Base-by-base conservation (phyloP, 2,113 vertebrate species). In the Triplophysa tibetana region DNA sequence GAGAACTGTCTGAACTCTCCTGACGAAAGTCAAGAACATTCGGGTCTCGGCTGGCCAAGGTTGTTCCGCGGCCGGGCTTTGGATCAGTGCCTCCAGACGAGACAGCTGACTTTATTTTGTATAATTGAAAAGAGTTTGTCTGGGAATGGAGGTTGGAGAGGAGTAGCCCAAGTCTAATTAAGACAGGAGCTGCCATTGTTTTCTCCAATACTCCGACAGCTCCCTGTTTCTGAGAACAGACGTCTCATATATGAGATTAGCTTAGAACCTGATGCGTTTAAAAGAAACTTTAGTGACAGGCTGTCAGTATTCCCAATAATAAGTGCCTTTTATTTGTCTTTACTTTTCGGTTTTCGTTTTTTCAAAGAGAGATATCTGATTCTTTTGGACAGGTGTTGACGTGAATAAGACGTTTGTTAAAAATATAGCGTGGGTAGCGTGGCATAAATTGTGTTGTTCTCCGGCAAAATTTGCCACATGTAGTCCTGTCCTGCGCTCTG, bases 81-180 rank as follows among this genome's bases (percentile, higher is more conserved):
- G 67, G 77, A 70, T 82, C 43, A 41, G 26, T 62, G 64, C 77
- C 80, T 82, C 48, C 52, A 14, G 78, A 58, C n/a, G 26, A 82
- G 73, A 72, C 54, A 58, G 26, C 56, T 64, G 70, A 74, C 79
- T 79, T 64, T 62, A 79, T 74, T 58, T 58, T 16, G 33, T 50
- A 38, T 79, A 74, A 81, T 73, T 85, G 61, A 79, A 77, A 75
- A 75, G 61, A 70, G 70, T 82, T 65, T 68, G 70, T 73, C 48
- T 21, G 72, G 52, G 77, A 77, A 43, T 54, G 52, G 33, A 52
- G 48, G 54, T 43, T 56, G 60, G 52, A 66, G 79, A 82, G 52
- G 50, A 70, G 66, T 33, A 43, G 41, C 61, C 63, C 60, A 58
- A 12, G 54, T 80, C 62, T 77, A 80, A 85, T 77, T 82, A 79